Evolutionary conservation across 1,140 invertebrate species (phyloP).

Genomic region (Calephelis nemesis): DNA sequence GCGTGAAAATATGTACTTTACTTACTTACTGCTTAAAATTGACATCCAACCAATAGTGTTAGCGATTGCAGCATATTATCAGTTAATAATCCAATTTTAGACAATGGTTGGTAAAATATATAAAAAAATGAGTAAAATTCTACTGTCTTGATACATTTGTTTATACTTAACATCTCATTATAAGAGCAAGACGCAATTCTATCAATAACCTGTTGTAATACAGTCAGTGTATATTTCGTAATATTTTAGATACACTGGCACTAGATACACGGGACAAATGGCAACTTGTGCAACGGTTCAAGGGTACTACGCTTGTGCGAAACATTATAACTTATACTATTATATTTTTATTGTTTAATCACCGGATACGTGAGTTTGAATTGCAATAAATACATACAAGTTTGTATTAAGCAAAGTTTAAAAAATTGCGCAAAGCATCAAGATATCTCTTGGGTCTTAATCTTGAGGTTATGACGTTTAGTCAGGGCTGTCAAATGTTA

Average conservation of each 20-base stretch:
- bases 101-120: no score
- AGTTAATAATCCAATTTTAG: no score
- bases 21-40: no score
- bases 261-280: constrained; percentile 26
- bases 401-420: constrained; percentile 7
- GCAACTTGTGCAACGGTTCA: constrained; percentile 35
- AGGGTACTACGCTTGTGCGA: constrained; percentile 25
- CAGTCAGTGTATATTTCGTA: constrained; percentile 4
- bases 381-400: constrained; percentile 9
- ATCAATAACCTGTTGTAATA: constrained; percentile 4
- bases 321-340: constrained; percentile 28
- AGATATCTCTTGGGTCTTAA: not conserved
- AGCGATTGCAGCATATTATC: no score
- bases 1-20: no score
- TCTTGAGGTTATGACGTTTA: not conserved
- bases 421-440: not conserved
- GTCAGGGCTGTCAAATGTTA: no score
- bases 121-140: no score
- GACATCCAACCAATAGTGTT: no score
- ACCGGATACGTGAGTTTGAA: constrained; percentile 16
- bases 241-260: constrained; percentile 7
- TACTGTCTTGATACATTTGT: not conserved
- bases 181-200: not conserved
- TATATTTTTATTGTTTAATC: constrained; percentile 30
- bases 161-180: not conserved